phyloP scores from a whole-genome alignment of 2,888 invertebrate genomes.

The Ophion slaviceki region DNA sequence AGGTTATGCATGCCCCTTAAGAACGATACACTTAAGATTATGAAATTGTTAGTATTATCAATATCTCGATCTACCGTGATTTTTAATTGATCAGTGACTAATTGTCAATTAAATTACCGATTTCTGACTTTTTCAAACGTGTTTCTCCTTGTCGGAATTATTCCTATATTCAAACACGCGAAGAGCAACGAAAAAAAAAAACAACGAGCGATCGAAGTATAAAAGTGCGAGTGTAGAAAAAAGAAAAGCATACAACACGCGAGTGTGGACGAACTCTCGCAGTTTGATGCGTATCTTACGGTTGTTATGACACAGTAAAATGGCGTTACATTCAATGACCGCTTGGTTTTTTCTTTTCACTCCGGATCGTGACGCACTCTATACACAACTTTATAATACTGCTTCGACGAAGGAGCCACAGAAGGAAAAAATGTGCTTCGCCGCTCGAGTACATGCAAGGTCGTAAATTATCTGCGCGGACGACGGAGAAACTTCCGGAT shows the following conservation, averaged over 20 bases:
- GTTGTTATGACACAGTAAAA: slow-evolving; percentile 35
- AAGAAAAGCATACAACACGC: background rate
- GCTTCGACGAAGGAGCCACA: background rate
- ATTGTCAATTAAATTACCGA: too few relatives aligned
- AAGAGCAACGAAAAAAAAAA: background rate
- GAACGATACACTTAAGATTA: too few relatives aligned
- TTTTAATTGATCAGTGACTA: too few relatives aligned
- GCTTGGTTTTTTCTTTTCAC: too few relatives aligned
- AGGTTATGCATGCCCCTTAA: too few relatives aligned
- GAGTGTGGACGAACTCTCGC: background rate
- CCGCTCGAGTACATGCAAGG: background rate
- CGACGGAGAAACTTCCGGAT: background rate
- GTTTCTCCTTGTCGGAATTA: background rate
- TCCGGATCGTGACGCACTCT: too few relatives aligned
- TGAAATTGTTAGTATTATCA: too few relatives aligned
- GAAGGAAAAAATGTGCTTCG: slow-evolving; percentile 10
- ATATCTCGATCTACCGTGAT: too few relatives aligned
- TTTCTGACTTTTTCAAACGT: too few relatives aligned
- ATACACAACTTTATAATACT: too few relatives aligned
- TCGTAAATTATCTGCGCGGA: background rate
- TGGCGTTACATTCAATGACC: too few relatives aligned
- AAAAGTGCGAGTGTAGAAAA: slow-evolving; percentile 42
- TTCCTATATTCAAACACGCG: background rate
- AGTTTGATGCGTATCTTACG: slow-evolving; percentile 3
- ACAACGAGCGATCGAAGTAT: background rate